A percentile compares a stretch with the other conserved stretches of the same genome.
Conservation (phyloP, 2,113 vertebrate species). For the Chionomys nivalis region DNA sequence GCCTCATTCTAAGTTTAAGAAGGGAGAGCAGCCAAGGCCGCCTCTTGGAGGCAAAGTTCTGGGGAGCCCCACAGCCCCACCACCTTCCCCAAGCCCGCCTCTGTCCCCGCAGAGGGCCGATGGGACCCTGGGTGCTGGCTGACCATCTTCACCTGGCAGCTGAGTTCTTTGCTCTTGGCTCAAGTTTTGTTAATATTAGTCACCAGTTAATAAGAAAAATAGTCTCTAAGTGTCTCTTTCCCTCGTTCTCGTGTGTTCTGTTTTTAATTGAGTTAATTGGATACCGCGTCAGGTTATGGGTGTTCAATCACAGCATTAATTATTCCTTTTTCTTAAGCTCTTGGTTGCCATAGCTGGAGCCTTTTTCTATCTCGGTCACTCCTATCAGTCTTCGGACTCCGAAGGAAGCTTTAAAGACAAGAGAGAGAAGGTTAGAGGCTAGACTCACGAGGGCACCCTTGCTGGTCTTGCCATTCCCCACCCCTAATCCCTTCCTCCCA, state of each 20-base stretch:
- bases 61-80: not conserved
- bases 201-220: constrained; percentile 90
- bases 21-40: constrained; percentile 82
- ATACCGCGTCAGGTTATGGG: constrained; percentile 80
- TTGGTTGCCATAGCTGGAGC: constrained; percentile 97
- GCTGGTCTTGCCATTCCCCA: not conserved
- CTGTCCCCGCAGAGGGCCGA: not conserved
- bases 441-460: accelerated
- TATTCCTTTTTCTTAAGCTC: constrained; percentile 97
- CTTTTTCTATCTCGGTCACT: constrained; percentile 98
- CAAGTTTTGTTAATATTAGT: constrained; percentile 90
- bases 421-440: not conserved
- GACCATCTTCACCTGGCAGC: constrained; percentile 74
- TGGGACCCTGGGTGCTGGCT: constrained; percentile 59
- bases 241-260: constrained; percentile 70
- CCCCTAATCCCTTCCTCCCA: not conserved
- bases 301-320: constrained; percentile 78
- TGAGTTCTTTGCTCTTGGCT: constrained; percentile 85
- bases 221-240: constrained; percentile 86
- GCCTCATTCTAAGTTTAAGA: constrained; percentile 69
- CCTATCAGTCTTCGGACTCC: constrained; percentile 98
- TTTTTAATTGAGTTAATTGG: constrained; percentile 86
- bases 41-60: constrained; percentile 74
- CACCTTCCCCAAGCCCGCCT: not conserved
- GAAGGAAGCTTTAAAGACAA: constrained; percentile 91